These are phyloP conservation scores for Maniola hyperantus DNA, from an alignment of 2,888 invertebrate genomes.

Conservation along the genomic window DNA sequence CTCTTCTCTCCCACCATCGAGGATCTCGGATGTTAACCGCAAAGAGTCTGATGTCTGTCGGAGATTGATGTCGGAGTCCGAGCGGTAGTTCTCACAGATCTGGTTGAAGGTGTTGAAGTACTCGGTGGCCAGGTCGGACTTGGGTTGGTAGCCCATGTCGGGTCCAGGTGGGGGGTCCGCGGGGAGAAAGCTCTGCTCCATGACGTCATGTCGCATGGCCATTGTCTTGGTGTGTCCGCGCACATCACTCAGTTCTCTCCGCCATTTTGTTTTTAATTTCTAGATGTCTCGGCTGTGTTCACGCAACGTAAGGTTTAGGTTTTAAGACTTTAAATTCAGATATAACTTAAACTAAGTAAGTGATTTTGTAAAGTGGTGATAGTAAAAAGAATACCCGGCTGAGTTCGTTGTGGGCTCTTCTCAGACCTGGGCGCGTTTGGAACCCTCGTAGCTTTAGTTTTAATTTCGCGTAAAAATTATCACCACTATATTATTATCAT, in stretches of 20 bases:
- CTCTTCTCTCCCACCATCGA: constrained; percentile 50
- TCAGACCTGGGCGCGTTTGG: no score
- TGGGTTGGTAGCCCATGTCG: constrained; percentile 61
- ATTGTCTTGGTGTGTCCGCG: constrained; percentile 48
- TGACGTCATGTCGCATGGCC: constrained; percentile 69
- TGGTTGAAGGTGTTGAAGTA: constrained; percentile 78
- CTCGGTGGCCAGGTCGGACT: constrained; percentile 67
- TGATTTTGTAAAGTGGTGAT: no score
- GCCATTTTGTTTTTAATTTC: constrained; percentile 18
- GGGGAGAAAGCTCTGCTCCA: constrained; percentile 76
- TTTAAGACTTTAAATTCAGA: no score
- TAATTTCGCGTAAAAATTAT: no score
- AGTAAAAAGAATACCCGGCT: no score
- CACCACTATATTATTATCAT: no score
- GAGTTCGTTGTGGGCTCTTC: no score
- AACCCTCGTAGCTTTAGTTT: no score
- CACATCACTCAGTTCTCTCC: constrained; percentile 29
- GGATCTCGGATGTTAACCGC: constrained; percentile 68
- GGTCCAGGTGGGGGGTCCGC: constrained; percentile 84
- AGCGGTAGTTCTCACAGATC: constrained; percentile 71
- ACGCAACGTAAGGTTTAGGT: constrained; percentile 3
- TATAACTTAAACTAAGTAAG: no score
- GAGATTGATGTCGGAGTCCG: constrained; percentile 63
- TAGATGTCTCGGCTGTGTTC: constrained; percentile 20
- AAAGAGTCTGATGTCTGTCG: constrained; percentile 71